These are phyloP conservation scores for Thecocarcelia acutangulata DNA, from an alignment of 2,888 invertebrate genomes.

Conservation along the genomic window DNA sequence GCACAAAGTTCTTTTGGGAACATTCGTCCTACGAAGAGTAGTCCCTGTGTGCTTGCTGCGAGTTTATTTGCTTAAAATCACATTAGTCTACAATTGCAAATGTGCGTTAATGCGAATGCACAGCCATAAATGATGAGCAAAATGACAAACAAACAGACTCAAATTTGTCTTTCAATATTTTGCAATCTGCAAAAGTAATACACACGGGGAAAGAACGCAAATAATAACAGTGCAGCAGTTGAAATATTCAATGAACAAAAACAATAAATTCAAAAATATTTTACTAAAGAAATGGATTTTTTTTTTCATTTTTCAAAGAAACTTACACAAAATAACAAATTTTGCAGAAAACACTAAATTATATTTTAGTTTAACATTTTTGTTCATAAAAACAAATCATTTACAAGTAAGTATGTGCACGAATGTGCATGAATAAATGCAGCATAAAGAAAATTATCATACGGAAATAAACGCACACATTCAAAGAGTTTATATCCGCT, in stretches of 20 bases:
- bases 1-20: not conserved
- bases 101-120: conserved; percentile 53
- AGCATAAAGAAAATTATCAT: conserved; percentile 7
- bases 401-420: not conserved
- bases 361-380: conserved; percentile 1
- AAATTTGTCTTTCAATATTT: conserved; percentile 52
- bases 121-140: not conserved
- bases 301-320: not conserved
- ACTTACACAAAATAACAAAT: conserved; percentile 8
- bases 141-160: not conserved
- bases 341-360: conserved; percentile 33
- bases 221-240: not conserved
- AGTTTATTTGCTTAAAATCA: not conserved
- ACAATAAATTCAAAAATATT: conserved; percentile 14
- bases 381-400: not conserved
- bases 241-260: conserved; percentile 1
- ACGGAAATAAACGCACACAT: conserved; percentile 35
- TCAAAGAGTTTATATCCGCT: conserved; percentile 51
- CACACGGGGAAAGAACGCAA: conserved; percentile 9
- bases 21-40: not conserved
- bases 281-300: conserved; percentile 11
- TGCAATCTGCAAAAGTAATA: conserved; percentile 20
- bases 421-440: not conserved
- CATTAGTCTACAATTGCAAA: conserved; percentile 39
- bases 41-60: not conserved